Conservation (phyloP, 92 coral and sea anemone genomes). For the Porites lobata region DNA sequence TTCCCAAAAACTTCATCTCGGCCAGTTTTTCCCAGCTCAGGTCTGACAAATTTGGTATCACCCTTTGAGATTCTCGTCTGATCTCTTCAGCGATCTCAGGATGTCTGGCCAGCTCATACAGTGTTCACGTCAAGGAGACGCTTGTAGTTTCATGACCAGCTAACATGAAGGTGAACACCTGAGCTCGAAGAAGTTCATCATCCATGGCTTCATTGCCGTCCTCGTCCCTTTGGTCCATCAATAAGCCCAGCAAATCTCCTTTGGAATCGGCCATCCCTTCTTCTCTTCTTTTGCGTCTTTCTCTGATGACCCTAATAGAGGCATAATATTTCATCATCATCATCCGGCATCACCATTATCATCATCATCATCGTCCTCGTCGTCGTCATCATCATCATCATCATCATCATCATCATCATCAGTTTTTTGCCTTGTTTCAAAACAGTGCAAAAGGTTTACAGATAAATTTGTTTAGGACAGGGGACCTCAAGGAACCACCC, state of each 20-base stretch:
- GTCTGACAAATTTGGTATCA: slow-evolving; percentile 37
- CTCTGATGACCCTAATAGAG: slow-evolving; percentile 21
- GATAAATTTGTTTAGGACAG: no score
- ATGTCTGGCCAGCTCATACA: slow-evolving; percentile 73
- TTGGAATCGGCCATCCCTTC: slow-evolving; percentile 20
- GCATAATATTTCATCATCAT: no score
- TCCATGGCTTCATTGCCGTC: slow-evolving; percentile 55
- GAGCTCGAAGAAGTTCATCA: slow-evolving; percentile 63
- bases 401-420: no score
- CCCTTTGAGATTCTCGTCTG: slow-evolving; percentile 48
- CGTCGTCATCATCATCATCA: no score
- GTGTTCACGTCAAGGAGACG: slow-evolving; percentile 75
- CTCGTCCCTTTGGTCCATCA: slow-evolving; percentile 49
- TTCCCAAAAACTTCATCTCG: slow-evolving; percentile 72
- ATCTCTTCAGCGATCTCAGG: slow-evolving; percentile 73
- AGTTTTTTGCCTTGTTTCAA: no score
- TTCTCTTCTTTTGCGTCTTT: slow-evolving; percentile 19
- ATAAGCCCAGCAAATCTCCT: slow-evolving; percentile 46
- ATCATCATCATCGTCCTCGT: no score
- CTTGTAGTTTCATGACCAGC: slow-evolving; percentile 87
- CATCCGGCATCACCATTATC: no score
- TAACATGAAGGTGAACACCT: slow-evolving; percentile 59
- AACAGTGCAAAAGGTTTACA: no score
- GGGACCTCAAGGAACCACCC: no score
- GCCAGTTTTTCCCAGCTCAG: slow-evolving; percentile 69